Evolutionary conservation across 35 echinoderm and acorn worm species (phyloP).

Genomic region (Strongylocentrotus purpuratus): DNA sequence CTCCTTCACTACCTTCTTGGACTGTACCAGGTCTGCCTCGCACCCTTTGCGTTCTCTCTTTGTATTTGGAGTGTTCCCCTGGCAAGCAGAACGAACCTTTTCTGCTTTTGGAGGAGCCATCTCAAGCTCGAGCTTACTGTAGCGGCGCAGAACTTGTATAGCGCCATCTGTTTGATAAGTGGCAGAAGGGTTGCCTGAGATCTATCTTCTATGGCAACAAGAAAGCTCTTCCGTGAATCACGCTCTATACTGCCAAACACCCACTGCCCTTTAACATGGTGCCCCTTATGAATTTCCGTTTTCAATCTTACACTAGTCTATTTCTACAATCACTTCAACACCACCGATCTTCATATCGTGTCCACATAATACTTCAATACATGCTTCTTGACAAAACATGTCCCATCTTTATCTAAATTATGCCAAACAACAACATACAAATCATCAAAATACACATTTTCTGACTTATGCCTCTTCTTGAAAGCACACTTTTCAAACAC

Average conservation of each 20-base stretch:
- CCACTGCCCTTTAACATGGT: conserved; percentile 62
- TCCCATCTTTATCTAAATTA: background rate
- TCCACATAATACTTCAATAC: background rate
- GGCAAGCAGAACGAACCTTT: too few species aligned
- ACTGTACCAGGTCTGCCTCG: too few species aligned
- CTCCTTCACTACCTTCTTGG: too few species aligned
- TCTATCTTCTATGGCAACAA: conserved; percentile 35
- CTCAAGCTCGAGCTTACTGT: too few species aligned
- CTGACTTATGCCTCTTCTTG: too few species aligned
- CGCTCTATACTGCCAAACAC: conserved; percentile 61
- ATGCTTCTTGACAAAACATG: conserved; percentile 29
- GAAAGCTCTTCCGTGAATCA: conserved; percentile 46
- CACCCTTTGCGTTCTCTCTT: too few species aligned
- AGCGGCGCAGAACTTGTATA: too few species aligned
- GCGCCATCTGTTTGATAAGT: conserved; percentile 41
- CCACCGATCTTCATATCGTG: background rate
- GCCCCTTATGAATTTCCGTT: conserved; percentile 57
- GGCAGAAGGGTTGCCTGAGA: background rate
- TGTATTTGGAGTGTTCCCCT: too few species aligned
- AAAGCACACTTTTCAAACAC: too few species aligned
- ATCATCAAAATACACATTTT: too few species aligned
- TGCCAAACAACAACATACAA: too few species aligned
- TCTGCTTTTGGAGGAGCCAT: too few species aligned
- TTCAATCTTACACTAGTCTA: background rate
- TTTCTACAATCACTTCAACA: background rate